Evolutionary conservation across 1,140 invertebrate species (phyloP), one percentile per base, ranked within the genome.

Genomic region (Druon quercuslanigerum): DNA sequence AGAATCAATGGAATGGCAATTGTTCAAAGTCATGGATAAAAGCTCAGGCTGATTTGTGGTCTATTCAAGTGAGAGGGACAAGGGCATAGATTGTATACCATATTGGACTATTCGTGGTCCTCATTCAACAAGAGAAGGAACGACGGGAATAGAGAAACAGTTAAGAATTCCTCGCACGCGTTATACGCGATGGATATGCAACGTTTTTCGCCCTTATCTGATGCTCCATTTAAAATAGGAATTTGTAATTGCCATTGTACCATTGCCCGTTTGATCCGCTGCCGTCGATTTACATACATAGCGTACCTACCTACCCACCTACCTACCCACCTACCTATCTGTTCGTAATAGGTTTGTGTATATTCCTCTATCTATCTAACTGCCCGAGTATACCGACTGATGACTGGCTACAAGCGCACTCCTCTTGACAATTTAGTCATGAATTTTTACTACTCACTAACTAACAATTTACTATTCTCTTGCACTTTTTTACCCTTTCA

Each of bases 141-240:
- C 40, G 40, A 46, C 40, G 40, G 40, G 40, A 46, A 72, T 74
- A 81, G 84, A 83, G 79, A 78, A 84, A 88, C 85, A 86, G 87
- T 87, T 88, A 88, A 87, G 87, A 85, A 88, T 88, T 88, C 84
- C 80, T 84, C 82, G 86, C 84, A 86, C 83, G 85, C 83, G 76
- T 81, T 81, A 80, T 84, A 46, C 40, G 40, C 40, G 40, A 46
- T 46, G 40, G 40, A 85, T 85, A 86, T 87, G 81, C 83, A 86
- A 83, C 77, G 82, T 85, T 85, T 83, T 82, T 79, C 83, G 77
- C 83, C 74, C 81, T 88, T 88, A 88, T 88, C 87, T 85, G 87
- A 88, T 88, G 87, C 83, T 88, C 87, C 71, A 86, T 88, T 87
- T 87, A 83, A 46, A 88, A 85, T 82, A 84, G 80, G 85, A 88